phyloP scores from a whole-genome alignment of 2,113 vertebrate species.

The Sakesphorus luctuosus region DNA sequence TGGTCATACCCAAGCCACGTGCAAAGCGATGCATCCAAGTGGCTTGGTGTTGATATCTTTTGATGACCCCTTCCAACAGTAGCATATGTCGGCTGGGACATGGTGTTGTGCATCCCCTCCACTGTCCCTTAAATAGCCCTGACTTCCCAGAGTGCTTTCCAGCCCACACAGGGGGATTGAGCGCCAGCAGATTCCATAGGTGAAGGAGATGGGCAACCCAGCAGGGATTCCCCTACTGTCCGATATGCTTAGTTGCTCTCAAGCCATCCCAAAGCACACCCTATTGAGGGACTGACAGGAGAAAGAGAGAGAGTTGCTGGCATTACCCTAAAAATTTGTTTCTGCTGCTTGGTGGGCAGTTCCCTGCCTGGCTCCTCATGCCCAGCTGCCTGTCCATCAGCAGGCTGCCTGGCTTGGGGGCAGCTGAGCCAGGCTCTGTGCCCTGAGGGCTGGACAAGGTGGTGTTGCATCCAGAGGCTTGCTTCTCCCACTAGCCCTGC shows the following conservation, averaged over 20 bases:
- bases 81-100: not conserved
- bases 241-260: not conserved
- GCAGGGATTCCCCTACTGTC: not conserved
- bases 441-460: not conserved
- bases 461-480: not conserved
- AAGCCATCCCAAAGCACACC: not conserved
- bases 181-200: not conserved
- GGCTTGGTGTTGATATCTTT: not conserved
- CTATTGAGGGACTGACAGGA: not conserved
- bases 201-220: not conserved
- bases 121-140: not conserved
- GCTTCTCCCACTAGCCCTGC: not conserved
- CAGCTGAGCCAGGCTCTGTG: not conserved
- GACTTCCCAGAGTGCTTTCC: not conserved
- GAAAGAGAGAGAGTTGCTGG: not conserved
- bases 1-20: not conserved
- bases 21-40: rapidly evolving
- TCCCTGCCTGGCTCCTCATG: not conserved
- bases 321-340: not conserved
- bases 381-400: no score
- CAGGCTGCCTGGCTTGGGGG: not conserved
- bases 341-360: not conserved
- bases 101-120: not conserved
- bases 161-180: no score
- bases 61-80: not conserved